A percentile compares a stretch with the other conserved stretches of the same genome.
These are phyloP conservation scores for Labia minor DNA, from an alignment of 2,888 invertebrate species.

Conservation along the genomic window DNA sequence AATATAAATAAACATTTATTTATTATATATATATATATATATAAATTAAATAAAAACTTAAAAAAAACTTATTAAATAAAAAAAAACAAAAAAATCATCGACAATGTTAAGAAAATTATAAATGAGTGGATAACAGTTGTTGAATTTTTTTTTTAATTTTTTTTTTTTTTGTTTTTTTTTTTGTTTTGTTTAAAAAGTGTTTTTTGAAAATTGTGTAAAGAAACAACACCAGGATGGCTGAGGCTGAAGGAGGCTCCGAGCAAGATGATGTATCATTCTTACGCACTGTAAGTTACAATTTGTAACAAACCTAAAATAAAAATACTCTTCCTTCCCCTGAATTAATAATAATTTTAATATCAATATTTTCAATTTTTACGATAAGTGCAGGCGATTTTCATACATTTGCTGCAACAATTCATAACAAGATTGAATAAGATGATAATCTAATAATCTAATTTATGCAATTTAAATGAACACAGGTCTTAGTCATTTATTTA, in stretches of 20 bases:
- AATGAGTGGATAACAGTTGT: conserved; percentile 4
- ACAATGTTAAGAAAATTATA: background rate
- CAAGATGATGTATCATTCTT: conserved; percentile 99
- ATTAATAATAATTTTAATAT: background rate
- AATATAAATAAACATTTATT: too few relatives aligned
- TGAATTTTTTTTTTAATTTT: background rate
- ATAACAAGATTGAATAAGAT: too few relatives aligned
- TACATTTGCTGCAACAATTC: too few relatives aligned
- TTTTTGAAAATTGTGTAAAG: too few relatives aligned
- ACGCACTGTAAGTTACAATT: conserved; percentile 72
- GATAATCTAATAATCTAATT: too few relatives aligned
- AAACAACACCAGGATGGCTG: conserved; percentile 54
- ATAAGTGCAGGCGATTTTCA: too few relatives aligned
- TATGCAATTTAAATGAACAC: too few relatives aligned
- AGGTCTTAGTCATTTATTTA: too few relatives aligned
- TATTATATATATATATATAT: too few relatives aligned
- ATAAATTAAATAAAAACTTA: background rate
- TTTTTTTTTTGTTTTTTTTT: background rate
- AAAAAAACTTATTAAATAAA: background rate
- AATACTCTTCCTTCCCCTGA: background rate
- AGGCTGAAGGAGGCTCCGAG: conserved; percentile 92
- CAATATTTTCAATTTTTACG: background rate
- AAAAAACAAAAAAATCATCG: background rate
- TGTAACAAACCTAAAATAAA: background rate
- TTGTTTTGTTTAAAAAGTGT: background rate